Conservation (phyloP, 2,113 vertebrate genomes). For the Odobenus rosmarus region DNA sequence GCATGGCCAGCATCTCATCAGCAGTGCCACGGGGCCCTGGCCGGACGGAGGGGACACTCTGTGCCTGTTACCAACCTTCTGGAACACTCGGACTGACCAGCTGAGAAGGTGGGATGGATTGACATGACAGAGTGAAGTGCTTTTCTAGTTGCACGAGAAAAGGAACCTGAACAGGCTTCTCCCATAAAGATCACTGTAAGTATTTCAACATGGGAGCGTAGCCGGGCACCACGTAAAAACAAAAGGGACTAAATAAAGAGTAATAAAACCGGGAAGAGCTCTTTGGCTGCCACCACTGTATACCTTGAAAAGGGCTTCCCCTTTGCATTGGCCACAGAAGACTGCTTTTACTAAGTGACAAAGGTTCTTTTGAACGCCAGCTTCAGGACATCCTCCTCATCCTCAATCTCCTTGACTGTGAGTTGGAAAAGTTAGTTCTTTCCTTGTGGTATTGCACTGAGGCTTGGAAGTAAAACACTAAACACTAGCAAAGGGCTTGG, state of each 20-base stretch:
- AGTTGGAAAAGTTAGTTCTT: background rate
- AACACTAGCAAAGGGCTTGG: background rate
- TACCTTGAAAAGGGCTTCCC: background rate
- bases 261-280: background rate
- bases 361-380: background rate
- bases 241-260: background rate
- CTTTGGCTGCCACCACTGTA: fast-evolving
- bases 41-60: background rate
- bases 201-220: background rate
- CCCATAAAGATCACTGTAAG: background rate
- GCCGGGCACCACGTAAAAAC: background rate
- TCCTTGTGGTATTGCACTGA: background rate
- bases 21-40: background rate
- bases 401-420: background rate
- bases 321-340: background rate
- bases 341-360: background rate
- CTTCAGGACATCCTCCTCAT: background rate
- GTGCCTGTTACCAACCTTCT: background rate
- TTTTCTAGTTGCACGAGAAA: background rate
- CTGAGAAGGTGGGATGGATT: background rate
- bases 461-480: background rate
- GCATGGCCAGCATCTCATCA: fast-evolving
- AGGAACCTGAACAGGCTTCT: background rate
- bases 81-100: background rate
- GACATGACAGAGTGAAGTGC: background rate